Conservation (phyloP, 2,797 vertebrate species). For the Erethizon dorsatum region DNA sequence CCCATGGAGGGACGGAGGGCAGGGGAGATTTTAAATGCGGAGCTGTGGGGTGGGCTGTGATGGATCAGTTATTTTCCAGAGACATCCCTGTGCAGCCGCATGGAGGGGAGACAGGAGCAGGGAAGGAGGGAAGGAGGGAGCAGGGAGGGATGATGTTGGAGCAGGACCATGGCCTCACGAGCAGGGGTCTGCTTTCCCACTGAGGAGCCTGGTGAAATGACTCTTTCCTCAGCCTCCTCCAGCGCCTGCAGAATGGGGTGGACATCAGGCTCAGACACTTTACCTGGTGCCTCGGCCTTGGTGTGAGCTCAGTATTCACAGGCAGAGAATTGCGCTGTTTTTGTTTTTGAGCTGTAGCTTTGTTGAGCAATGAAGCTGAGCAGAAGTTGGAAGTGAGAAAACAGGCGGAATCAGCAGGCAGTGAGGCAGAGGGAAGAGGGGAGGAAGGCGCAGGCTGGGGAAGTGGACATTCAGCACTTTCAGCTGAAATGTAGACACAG, state of each 20-base stretch:
- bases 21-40: neutral
- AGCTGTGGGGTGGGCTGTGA: neutral
- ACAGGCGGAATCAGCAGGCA: neutral
- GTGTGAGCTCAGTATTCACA: fast-evolving
- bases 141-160: neutral
- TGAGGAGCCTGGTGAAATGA: neutral
- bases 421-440: too few species aligned
- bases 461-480: neutral
- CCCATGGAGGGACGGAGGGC: neutral
- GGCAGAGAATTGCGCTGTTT: neutral
- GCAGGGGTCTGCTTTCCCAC: neutral
- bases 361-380: fast-evolving
- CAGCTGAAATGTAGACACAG: fast-evolving
- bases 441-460: neutral
- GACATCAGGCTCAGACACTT: neutral
- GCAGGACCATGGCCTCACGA: neutral
- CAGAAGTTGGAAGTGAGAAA: neutral
- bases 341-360: neutral
- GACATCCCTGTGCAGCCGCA: neutral
- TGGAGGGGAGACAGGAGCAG: neutral
- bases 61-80: neutral
- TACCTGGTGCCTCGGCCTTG: neutral
- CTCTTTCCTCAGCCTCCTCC: neutral
- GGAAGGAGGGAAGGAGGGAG: neutral
- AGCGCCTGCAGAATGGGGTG: neutral